Evolutionary conservation across 2,113 vertebrate species (phyloP).

Genomic region (Calidris pugnax): DNA sequence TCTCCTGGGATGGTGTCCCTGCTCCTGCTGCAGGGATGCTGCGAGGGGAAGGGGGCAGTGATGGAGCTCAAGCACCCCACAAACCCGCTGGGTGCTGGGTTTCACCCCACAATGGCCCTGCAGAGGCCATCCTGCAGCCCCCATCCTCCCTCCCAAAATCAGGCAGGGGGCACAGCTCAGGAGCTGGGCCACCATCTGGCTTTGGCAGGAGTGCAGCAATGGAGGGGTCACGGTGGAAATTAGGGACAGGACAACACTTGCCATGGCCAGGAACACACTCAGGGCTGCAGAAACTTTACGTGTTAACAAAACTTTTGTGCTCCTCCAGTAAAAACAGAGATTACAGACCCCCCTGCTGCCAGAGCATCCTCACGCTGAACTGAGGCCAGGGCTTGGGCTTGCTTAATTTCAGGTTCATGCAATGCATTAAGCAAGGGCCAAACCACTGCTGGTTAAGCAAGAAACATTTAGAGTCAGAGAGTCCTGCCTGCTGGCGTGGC

Average conservation of each 20-base stretch:
- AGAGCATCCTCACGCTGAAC: not conserved
- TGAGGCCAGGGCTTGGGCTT: not conserved
- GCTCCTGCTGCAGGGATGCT: not conserved
- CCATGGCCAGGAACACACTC: not conserved
- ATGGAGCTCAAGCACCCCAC: accelerated
- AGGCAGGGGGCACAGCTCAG: accelerated
- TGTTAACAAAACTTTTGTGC: not conserved
- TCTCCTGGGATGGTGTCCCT: not conserved
- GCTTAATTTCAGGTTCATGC: not conserved
- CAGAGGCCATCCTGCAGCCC: not conserved
- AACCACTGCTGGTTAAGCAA: not conserved
- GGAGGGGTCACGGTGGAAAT: accelerated
- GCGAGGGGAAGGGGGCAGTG: not conserved
- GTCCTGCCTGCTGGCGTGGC: not conserved
- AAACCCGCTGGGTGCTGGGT: accelerated
- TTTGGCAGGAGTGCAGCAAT: not conserved
- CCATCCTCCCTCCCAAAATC: not conserved
- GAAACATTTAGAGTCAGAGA: not conserved
- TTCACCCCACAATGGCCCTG: not conserved
- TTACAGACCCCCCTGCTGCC: not conserved
- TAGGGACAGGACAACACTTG: not conserved
- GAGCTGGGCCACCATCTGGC: not conserved
- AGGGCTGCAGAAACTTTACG: not conserved
- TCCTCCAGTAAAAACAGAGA: not conserved
- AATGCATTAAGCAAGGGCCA: not conserved